Base-by-base conservation (phyloP, 2,797 vertebrate genomes). In the Chromis chromis region DNA sequence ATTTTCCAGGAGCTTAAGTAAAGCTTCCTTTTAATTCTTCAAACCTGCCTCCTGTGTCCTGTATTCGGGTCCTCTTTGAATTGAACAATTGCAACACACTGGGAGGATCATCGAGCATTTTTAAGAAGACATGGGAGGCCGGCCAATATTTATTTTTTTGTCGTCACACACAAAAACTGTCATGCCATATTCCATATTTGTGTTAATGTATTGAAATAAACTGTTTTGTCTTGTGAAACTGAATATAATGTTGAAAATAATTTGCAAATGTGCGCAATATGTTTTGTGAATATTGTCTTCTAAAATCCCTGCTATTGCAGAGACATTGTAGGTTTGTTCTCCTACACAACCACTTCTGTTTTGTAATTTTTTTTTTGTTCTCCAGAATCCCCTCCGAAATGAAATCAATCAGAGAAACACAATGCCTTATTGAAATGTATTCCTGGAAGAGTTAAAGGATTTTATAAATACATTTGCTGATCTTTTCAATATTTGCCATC, bases 291-390 rank as follows among this genome's bases (percentile, higher is more conserved):
- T 66, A 28, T 14, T 22, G 24, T 36, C 33, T 61, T 53, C 13
- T 69, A 28, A 65, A 88, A 83, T 55, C 61, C 76, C 53, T 65
- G 31, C 48, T 67, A 78, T 82, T 74, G 59, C 75, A 67, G 60
- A 62, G 63, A 77, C 60, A 78, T 73, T 59, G 40, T n/a, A n/a
- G 25, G 78, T 74, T 80, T 70, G 40, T 69, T 81, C 72, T 82
- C 75, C 84, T 83, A 84, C 76, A 33, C 73, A 79, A 31, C 25
- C 17, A 27, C 19, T 70, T n/a, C 8, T 66, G 4, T 75, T 68
- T 78, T 68, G 19, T 63, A n/a, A 39, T 40, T 79, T 78, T 84
- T 78, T 78, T 84, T 76, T 85, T 56, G 31, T 81, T 70, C 70
- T 59, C 33, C 40, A 76, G 12, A 53, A 67, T 76, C 60, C 76